These are phyloP conservation scores for Halcyon malimbica DNA, from an alignment of 2,113 vertebrate species.

Conservation along the genomic window DNA sequence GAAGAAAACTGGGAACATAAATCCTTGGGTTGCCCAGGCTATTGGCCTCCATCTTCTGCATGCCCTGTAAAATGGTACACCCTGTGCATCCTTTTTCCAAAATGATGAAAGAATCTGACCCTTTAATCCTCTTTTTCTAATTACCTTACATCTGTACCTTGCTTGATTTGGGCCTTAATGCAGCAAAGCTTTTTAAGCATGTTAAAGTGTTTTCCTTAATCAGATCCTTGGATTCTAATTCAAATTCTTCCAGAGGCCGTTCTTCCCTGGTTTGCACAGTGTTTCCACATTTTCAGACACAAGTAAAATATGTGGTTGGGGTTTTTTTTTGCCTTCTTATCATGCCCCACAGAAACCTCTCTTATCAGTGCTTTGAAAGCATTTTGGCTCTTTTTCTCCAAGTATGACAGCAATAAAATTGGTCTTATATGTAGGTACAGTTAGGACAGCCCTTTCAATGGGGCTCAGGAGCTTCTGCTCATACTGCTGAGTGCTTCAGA, in stretches of 20 bases:
- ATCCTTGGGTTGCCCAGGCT: neutral
- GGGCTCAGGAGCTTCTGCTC: neutral
- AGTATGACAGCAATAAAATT: neutral
- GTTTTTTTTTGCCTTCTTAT: neutral
- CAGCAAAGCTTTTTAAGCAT: neutral
- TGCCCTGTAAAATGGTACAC: neutral
- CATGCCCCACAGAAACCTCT: neutral
- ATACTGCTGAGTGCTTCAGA: neutral
- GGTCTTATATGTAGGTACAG: neutral
- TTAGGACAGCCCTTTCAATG: neutral
- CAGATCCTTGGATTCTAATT: neutral
- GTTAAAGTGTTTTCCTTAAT: neutral
- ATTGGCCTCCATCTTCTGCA: neutral
- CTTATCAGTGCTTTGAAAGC: neutral
- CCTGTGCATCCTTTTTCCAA: neutral
- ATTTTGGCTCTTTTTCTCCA: neutral
- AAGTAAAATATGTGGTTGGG: neutral
- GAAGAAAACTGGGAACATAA: neutral
- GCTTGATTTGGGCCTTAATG: neutral
- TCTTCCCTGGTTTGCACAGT: neutral
- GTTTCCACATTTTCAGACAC: neutral
- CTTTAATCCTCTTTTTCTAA: slow-evolving; percentile 5
- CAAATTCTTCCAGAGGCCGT: neutral
- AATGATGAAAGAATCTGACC: neutral
- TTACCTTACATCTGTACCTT: neutral